Percentiles rank a stretch among this genome's conserved stretches.
Conservation (phyloP, 2,797 vertebrate species). For the Huso huso region DNA sequence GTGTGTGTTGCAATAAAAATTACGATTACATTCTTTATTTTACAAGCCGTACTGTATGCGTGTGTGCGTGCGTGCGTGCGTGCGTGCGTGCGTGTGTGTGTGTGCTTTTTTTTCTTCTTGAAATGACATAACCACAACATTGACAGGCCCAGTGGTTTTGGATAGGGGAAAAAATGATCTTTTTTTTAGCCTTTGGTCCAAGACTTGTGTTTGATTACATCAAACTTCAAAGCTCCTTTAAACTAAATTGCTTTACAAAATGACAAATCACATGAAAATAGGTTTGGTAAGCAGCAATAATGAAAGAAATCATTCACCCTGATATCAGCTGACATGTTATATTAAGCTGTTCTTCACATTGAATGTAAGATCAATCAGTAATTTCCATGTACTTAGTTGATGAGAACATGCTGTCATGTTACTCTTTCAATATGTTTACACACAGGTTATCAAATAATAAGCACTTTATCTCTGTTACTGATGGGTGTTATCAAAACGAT, state of each 20-base stretch:
- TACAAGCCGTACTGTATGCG: too few relatives aligned
- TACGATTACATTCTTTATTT: too few relatives aligned
- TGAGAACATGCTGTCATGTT: conserved; percentile 6
- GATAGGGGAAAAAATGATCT: background rate
- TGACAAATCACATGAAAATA: conserved; percentile 53
- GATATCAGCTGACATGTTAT: conserved; percentile 28
- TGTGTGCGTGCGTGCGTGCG: too few relatives aligned
- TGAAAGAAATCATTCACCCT: conserved; percentile 41
- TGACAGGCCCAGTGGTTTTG: too few relatives aligned
- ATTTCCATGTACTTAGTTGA: conserved; percentile 42
- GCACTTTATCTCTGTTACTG: background rate
- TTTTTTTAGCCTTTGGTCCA: conserved; percentile 5
- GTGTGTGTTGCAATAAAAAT: too few relatives aligned
- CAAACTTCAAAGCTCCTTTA: conserved; percentile 36
- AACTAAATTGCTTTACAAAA: conserved; percentile 44
- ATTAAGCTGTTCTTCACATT: too few relatives aligned
- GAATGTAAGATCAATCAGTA: conserved; percentile 31
- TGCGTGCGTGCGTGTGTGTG: too few relatives aligned
- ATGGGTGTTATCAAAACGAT: too few relatives aligned
- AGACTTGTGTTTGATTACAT: conserved; percentile 26
- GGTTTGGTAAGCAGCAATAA: conserved; percentile 46
- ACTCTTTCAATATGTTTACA: background rate
- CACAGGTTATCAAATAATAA: background rate
- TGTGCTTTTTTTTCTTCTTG: too few relatives aligned
- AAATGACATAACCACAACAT: too few relatives aligned